These are phyloP conservation scores for Macropodus opercularis DNA, from an alignment of 2,797 vertebrate genomes.

Conservation along the genomic window DNA sequence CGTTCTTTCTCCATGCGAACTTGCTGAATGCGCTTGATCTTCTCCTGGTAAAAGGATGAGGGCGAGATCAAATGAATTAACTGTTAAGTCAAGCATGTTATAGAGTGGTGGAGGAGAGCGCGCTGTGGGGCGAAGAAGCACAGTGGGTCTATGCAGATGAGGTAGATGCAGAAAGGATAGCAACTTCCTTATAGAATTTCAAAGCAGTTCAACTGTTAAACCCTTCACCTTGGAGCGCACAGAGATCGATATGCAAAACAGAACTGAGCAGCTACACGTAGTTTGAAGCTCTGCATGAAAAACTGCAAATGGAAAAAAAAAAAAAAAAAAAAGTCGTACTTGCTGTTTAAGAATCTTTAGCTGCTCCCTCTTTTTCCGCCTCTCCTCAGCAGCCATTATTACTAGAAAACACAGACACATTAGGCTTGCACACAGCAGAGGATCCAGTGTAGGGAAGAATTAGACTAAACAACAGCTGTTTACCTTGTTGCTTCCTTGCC, in stretches of 20 bases:
- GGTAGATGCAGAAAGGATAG: conserved; percentile 48
- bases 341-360: conserved; percentile 96
- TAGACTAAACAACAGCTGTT: conserved; percentile 20
- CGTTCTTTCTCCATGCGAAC: conserved; percentile 96
- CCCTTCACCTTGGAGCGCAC: conserved; percentile 38
- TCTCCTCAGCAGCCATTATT: conserved; percentile 93
- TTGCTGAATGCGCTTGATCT: conserved; percentile 97
- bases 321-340: conserved; percentile 75
- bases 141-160: conserved; percentile 57
- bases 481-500: conserved; percentile 93
- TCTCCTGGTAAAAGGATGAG: conserved; percentile 87
- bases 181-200: conserved; percentile 41
- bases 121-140: conserved; percentile 29
- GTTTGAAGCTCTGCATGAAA: conserved; percentile 13
- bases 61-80: conserved; percentile 77
- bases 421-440: conserved; percentile 7
- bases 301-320: conserved; percentile 13
- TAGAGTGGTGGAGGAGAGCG: conserved; percentile 27
- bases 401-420: conserved; percentile 78
- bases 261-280: conserved; percentile 20
- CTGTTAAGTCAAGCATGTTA: conserved; percentile 74
- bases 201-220: conserved; percentile 43
- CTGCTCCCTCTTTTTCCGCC: conserved; percentile 93
- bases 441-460: background rate
- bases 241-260: conserved; percentile 12